A percentile compares a stretch with the other conserved stretches of the same genome.
These are phyloP conservation scores for Carpatolechia fugitivella DNA, from an alignment of 2,888 invertebrate genomes.

Conservation along the genomic window DNA sequence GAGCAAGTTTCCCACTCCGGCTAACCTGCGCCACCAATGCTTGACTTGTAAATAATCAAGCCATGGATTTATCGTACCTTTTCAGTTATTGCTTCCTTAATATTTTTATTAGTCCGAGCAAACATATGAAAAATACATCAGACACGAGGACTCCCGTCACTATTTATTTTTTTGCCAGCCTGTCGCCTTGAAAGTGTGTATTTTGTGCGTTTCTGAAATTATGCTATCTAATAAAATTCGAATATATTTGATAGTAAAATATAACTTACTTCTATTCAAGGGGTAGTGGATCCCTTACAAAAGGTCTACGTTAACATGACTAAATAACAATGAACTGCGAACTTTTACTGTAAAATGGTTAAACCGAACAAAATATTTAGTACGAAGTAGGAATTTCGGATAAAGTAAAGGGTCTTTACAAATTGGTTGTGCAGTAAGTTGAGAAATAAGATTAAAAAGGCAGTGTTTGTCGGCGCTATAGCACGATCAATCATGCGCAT, in stretches of 20 bases:
- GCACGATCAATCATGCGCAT: conserved; percentile 70
- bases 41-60: conserved; percentile 46
- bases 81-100: background rate
- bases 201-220: too few species aligned
- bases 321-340: background rate
- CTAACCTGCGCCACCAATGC: conserved; percentile 41
- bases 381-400: too few species aligned
- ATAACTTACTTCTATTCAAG: background rate
- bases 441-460: conserved; percentile 52
- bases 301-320: conserved; percentile 35
- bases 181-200: too few species aligned
- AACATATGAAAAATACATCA: too few species aligned
- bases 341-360: background rate
- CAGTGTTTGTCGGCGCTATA: conserved; percentile 59
- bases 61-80: conserved; percentile 21
- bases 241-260: too few species aligned
- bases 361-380: background rate
- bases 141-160: too few species aligned
- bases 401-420: background rate
- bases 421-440: background rate
- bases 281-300: conserved; percentile 30
- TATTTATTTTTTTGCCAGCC: too few species aligned
- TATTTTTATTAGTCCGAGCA: too few species aligned
- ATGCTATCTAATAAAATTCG: too few species aligned
- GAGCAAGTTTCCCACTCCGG: conserved; percentile 46